These are phyloP conservation scores for Sycophila sp. DNA, from an alignment of 1,140 invertebrate species.

Conservation along the genomic window DNA sequence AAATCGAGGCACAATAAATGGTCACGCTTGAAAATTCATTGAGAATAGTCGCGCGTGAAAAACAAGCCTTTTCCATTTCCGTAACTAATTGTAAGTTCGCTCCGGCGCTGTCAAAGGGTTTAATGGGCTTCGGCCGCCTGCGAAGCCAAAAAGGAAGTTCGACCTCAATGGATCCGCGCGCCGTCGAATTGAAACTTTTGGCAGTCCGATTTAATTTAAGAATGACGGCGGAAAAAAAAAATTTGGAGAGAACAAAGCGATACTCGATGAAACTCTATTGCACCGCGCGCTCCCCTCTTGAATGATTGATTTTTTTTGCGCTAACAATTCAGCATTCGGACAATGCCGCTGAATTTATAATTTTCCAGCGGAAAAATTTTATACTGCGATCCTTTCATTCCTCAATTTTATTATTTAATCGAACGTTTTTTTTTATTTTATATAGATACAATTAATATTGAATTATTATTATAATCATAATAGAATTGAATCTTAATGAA, in stretches of 20 bases:
- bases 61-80: slow-evolving; percentile 57
- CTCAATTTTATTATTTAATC: no score
- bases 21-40: slow-evolving; percentile 31
- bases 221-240: background rate
- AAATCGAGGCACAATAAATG: slow-evolving; percentile 22
- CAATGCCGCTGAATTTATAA: no score
- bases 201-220: background rate
- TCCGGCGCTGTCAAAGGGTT: slow-evolving; percentile 30
- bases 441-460: no score
- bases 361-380: no score
- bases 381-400: no score
- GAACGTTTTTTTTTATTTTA: no score
- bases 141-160: slow-evolving; percentile 17
- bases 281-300: background rate
- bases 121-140: slow-evolving; percentile 18
- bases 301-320: no score
- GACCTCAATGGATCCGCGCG: background rate
- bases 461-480: no score
- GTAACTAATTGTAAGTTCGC: slow-evolving; percentile 30
- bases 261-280: background rate
- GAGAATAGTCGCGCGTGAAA: slow-evolving; percentile 41
- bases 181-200: background rate
- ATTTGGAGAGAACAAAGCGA: background rate
- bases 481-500: no score
- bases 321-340: no score